Evolutionary conservation across 2,888 invertebrate genomes (phyloP).

Genomic region (Cephus runcator): DNA sequence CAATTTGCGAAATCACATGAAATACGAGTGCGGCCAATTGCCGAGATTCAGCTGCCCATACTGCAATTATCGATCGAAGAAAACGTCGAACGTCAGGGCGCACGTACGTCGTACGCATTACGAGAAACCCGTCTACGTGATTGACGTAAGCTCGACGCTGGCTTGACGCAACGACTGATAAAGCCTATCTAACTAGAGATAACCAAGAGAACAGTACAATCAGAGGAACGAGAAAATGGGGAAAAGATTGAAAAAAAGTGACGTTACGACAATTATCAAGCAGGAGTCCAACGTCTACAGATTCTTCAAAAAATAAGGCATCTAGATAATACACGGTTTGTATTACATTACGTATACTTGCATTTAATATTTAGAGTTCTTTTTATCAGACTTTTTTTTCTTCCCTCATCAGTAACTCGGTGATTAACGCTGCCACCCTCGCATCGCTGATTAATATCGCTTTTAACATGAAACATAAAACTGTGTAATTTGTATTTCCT

Average conservation of each 20-base stretch:
- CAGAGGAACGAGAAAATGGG: background rate
- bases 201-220: background rate
- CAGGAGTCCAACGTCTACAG: background rate
- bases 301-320: background rate
- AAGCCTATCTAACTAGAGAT: background rate
- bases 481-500: background rate
- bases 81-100: constrained; percentile 45
- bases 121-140: background rate
- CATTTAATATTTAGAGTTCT: background rate
- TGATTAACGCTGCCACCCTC: background rate
- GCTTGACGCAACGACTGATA: background rate
- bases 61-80: constrained; percentile 47
- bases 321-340: background rate
- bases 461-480: background rate
- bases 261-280: background rate
- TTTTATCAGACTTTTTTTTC: background rate
- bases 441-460: background rate
- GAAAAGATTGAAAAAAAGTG: background rate
- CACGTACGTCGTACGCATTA: constrained; percentile 45
- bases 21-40: constrained; percentile 34
- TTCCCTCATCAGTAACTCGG: background rate
- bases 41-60: constrained; percentile 57
- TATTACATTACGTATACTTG: background rate
- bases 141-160: background rate
- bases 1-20: constrained; percentile 34